Conservation (phyloP, 2,113 vertebrate species). For the Blennius ocellaris region DNA sequence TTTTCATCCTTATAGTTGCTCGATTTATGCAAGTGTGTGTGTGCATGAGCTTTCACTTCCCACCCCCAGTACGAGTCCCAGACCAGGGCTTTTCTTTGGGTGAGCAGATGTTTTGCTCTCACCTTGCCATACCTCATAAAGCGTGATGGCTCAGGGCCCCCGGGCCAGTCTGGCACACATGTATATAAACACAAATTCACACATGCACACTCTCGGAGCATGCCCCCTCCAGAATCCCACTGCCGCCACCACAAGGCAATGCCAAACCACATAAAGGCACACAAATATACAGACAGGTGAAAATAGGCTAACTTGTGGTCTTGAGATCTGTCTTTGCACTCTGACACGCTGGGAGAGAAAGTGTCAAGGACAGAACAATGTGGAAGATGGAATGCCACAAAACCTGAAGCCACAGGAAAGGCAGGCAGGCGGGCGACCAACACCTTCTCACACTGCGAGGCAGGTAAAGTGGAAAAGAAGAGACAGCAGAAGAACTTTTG, state of each 20-base stretch:
- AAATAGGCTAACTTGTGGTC: not conserved
- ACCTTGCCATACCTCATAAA: constrained; percentile 85
- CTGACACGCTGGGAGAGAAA: constrained; percentile 9
- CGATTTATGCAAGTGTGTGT: constrained; percentile 24
- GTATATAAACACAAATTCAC: constrained; percentile 28
- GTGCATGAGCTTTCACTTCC: constrained; percentile 27
- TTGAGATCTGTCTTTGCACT: constrained; percentile 1
- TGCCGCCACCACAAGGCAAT: constrained; percentile 20
- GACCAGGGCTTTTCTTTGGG: constrained; percentile 70
- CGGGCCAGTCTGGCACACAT: constrained; percentile 58
- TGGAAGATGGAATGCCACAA: constrained; percentile 42
- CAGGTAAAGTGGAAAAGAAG: not conserved
- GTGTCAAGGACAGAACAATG: constrained; percentile 58
- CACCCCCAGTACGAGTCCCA: constrained; percentile 56
- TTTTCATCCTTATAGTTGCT: constrained; percentile 4
- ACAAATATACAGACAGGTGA: not conserved
- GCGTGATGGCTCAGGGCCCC: constrained; percentile 76
- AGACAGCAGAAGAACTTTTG: not conserved
- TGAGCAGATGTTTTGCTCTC: constrained; percentile 81
- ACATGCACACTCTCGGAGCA: not conserved
- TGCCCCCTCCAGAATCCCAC: not conserved
- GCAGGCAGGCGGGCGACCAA: not conserved
- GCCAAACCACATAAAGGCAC: constrained; percentile 6
- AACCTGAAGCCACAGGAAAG: constrained; percentile 25
- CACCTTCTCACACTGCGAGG: not conserved